phyloP scores from a whole-genome alignment of 2,888 invertebrate species.

The Watsonalla binaria region DNA sequence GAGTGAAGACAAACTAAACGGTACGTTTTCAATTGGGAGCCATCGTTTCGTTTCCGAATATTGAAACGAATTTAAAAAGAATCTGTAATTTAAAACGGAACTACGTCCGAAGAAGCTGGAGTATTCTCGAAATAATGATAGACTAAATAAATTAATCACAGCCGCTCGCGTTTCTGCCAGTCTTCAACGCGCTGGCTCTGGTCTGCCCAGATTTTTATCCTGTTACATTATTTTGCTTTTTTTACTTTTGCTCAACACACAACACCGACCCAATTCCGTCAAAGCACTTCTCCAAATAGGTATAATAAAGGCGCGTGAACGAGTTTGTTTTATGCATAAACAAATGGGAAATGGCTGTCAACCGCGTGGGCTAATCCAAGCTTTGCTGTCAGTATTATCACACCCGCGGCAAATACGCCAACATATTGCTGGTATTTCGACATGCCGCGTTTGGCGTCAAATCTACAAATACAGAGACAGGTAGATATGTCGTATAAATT shows the following conservation, averaged over 20 bases:
- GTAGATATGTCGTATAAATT: background rate
- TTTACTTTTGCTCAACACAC: background rate
- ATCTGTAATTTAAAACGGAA: too few relatives aligned
- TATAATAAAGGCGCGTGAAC: slow-evolving; percentile 1
- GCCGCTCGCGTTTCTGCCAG: too few relatives aligned
- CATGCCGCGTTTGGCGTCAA: background rate
- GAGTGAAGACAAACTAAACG: too few relatives aligned
- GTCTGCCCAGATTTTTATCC: background rate
- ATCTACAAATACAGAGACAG: background rate
- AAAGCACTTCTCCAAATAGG: background rate
- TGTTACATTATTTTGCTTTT: background rate
- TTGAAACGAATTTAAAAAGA: too few relatives aligned
- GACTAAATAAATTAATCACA: too few relatives aligned
- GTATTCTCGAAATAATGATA: too few relatives aligned
- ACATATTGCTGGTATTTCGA: slow-evolving; percentile 2
- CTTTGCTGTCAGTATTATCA: slow-evolving; percentile 17
- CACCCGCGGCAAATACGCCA: slow-evolving; percentile 12
- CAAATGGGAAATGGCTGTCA: slow-evolving; percentile 4
- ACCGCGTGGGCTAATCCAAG: slow-evolving; percentile 19
- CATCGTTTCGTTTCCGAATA: too few relatives aligned
- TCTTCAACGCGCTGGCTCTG: background rate
- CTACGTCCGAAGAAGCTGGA: too few relatives aligned
- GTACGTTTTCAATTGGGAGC: too few relatives aligned
- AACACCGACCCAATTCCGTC: background rate
- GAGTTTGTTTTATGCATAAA: slow-evolving; percentile 2